A percentile compares a stretch with the other conserved stretches of the same genome.
phyloP scores from a whole-genome alignment of 2,113 vertebrate species.

The Struthio camelus region DNA sequence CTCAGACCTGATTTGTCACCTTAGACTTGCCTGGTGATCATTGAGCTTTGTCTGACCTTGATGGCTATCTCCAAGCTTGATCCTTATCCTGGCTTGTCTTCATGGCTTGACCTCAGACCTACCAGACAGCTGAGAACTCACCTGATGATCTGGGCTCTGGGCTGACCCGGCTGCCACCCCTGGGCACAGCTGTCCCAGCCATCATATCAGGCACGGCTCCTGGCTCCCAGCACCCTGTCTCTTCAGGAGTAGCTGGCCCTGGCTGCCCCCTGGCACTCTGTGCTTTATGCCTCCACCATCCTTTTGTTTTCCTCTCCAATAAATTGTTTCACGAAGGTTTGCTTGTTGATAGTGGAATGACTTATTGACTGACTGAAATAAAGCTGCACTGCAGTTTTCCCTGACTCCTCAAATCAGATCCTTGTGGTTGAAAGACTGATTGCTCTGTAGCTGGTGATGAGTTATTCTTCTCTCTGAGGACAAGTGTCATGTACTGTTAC shows the following conservation, averaged over 20 bases:
- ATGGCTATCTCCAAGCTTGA: not conserved
- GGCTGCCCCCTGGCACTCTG: rapidly evolving
- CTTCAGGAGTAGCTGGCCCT: not conserved
- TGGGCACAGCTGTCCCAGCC: not conserved
- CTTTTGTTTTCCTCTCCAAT: not conserved
- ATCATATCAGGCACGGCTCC: not conserved
- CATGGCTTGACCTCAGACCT: not conserved
- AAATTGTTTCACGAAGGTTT: not conserved
- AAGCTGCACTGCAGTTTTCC: not conserved
- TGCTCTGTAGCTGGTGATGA: not conserved
- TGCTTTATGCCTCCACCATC: not conserved
- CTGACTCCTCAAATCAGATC: not conserved
- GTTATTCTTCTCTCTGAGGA: not conserved
- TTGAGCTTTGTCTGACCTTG: not conserved
- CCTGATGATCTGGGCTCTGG: not conserved
- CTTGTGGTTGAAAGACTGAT: not conserved
- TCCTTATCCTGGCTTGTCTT: not conserved
- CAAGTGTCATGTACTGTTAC: not conserved
- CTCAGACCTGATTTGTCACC: not conserved
- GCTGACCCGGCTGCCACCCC: not conserved
- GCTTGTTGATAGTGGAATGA: not conserved
- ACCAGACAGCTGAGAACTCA: not conserved
- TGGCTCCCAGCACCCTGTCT: not conserved
- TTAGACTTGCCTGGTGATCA: not conserved
- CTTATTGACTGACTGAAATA: not conserved